Percentiles rank a stretch among this genome's conserved stretches.
These are phyloP conservation scores for Psittacula echo DNA, from an alignment of 2,797 vertebrate genomes.

Conservation along the genomic window DNA sequence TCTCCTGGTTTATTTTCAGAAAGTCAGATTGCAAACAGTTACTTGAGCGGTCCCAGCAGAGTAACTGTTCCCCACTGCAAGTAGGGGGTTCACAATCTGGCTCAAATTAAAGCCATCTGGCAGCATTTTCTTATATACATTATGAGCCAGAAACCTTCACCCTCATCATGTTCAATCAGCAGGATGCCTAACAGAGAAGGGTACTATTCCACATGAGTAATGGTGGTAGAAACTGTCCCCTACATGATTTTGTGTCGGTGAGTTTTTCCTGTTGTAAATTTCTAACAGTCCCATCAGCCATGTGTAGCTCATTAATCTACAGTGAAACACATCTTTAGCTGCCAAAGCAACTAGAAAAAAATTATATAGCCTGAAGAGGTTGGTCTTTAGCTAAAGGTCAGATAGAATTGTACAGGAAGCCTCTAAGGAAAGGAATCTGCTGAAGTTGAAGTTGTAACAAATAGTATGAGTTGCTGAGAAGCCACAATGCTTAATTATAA, in stretches of 20 bases:
- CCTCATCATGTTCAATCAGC: conserved; percentile 71
- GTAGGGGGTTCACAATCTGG: conserved; percentile 59
- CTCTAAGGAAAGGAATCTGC: conserved; percentile 65
- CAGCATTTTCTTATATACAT: conserved; percentile 49
- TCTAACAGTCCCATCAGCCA: conserved; percentile 52
- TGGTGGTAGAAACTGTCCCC: conserved; percentile 52
- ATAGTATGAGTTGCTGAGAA: conserved; percentile 35
- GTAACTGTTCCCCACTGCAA: conserved; percentile 44
- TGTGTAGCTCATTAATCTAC: conserved; percentile 62
- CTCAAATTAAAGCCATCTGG: conserved; percentile 66
- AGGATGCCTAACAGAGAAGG: conserved; percentile 65
- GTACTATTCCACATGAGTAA: conserved; percentile 41
- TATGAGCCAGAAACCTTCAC: conserved; percentile 59
- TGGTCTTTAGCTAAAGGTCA: conserved; percentile 66
- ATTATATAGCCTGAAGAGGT: conserved; percentile 29
- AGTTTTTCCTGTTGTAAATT: conserved; percentile 54
- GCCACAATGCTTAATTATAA: conserved; percentile 2
- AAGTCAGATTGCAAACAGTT: conserved; percentile 50
- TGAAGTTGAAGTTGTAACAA: conserved; percentile 48
- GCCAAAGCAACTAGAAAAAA: conserved; percentile 55
- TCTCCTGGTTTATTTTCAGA: conserved; percentile 54
- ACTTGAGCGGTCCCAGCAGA: conserved; percentile 53
- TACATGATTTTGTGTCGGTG: neutral
- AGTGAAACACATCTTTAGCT: conserved; percentile 48
- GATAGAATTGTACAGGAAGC: conserved; percentile 58